Conservation (phyloP, 2,888 invertebrate genomes). For the Cataglyphis livida region DNA sequence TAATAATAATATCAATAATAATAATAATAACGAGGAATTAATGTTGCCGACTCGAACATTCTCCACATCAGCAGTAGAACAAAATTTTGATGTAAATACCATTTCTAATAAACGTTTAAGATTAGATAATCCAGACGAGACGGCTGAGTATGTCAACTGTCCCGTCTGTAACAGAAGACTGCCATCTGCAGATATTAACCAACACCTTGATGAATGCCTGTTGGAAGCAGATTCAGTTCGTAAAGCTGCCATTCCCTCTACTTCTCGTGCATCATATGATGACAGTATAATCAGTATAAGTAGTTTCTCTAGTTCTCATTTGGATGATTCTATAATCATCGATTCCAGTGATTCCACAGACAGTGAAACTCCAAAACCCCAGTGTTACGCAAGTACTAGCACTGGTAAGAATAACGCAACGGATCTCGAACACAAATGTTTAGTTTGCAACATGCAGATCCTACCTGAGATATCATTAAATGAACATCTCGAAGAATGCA, state of each 20-base stretch:
- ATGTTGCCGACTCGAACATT: slow-evolving; percentile 19
- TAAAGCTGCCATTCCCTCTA: slow-evolving; percentile 13
- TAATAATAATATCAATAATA: slow-evolving; percentile 35
- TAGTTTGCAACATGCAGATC: slow-evolving; percentile 77
- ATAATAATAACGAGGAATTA: slow-evolving; percentile 23
- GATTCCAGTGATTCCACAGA: slow-evolving; percentile 23
- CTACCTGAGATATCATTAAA: slow-evolving; percentile 79
- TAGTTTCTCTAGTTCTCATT: slow-evolving; percentile 45
- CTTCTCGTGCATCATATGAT: slow-evolving; percentile 9
- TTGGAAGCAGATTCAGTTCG: slow-evolving; percentile 27
- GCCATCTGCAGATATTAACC: slow-evolving; percentile 80
- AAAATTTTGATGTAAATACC: slow-evolving; percentile 15
- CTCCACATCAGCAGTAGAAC: slow-evolving; percentile 30
- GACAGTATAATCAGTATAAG: slow-evolving; percentile 55
- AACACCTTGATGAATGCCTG: slow-evolving; percentile 81
- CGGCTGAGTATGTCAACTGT: slow-evolving; percentile 77
- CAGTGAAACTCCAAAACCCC: background rate
- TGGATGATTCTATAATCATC: slow-evolving; percentile 21
- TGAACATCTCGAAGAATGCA: slow-evolving; percentile 85
- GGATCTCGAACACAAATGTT: slow-evolving; percentile 71
- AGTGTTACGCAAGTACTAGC: background rate
- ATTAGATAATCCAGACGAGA: slow-evolving; percentile 43
- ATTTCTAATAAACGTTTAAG: slow-evolving; percentile 57
- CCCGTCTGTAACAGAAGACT: slow-evolving; percentile 85
- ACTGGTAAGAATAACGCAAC: background rate